Evolutionary conservation across 2,888 invertebrate species (phyloP), one percentile per base, ranked within the genome.

Genomic region (Thalpophila matura): DNA sequence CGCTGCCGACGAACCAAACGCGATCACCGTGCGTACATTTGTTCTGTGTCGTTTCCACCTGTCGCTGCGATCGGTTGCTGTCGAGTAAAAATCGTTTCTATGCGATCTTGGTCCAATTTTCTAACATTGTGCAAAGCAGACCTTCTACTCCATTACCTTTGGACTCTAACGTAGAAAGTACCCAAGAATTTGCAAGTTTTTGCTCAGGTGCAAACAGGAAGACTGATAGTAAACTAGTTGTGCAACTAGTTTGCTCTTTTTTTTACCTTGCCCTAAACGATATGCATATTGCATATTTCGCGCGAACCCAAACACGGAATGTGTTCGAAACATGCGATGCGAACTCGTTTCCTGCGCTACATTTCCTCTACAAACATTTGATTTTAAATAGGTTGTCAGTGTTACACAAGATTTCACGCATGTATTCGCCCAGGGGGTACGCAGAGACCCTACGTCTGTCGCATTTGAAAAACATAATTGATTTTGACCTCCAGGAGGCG

Each of bases 271-370:
- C 20, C 75, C 58, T 74, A 69, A 58, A 65, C 33, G 38, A 37
- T 49, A 58, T 61, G 57, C 40, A 57, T 60, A 65, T 49, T 38
- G 40, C 51, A 46, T 49, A 65, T 35, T 14, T 27, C 27, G 37
- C 33, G 38, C 20, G 38, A 20, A 27, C 16, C 9, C 35, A 16
- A 26, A 29, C 59, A 58, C 68, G 56, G 56, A 79, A 66, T 57
- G 56, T 38, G 50, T 40, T 47, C 29, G 27, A 51, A 56, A 62
- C 70, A 79, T 45, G 70, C 63, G 33, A 79, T 45, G 70, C 63
- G 33, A 70, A 42, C 49, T 20, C 33, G 37, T 65, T 79, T 76
- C 73, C 73, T 67, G 37, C 4, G 38, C 24, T 27, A 47, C 59
- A 62, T 66, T 68, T 66, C 51, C 54, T 60, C 37, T 14, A 26